Base-by-base conservation (phyloP, 92 coral and sea anemone genomes). In the Isaurus tuberculatus region DNA sequence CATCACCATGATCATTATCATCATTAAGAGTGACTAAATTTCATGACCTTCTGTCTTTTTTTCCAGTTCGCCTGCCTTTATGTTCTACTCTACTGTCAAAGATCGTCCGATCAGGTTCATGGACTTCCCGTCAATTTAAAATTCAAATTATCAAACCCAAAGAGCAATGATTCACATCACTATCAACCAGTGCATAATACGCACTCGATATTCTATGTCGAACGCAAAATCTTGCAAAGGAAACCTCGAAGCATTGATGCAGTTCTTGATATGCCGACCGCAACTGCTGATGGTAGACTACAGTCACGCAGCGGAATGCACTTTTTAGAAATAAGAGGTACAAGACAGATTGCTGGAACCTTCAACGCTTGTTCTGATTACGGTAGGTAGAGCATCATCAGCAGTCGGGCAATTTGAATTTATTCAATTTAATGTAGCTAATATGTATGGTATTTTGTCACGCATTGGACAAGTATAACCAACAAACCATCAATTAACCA, bases 51-150 rank as follows among this genome's bases (percentile, higher is more conserved):
- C 26, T 16, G 8, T 15, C n/a, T 51, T 74, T 8, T 65, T 32
- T 77, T 77, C 27, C 70, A 77, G 82, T 34, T 58, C 34, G 14
- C 49, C 15, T 77, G 49, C 32, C 55, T 77, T 26, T 77, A 65
- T 30, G 36, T 61, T 0, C 53, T 77, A 13, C 27, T 77, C 8
- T 77, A 60, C 20, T 77, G 55, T 19, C 20, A 51, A 13, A 25
- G 33, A 5, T 57, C 82, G 33, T 29, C 25, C 11, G n/a, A 42
- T 30, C 70, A 8, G 48, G 82, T 23, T 32, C 70, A 77, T 33
- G 68, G 82, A 0, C 23, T 77, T 58, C 69, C 82, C 8, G 13
- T 34, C 30, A 53, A 48, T 28, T 65, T 34, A 16, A 73, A 63
- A 33, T 13, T 33, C 31, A 75, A 55, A 57, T 30, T 43, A 5